Evolutionary conservation across 2,113 vertebrate genomes (phyloP).

Genomic region (Nettapus auritus): DNA sequence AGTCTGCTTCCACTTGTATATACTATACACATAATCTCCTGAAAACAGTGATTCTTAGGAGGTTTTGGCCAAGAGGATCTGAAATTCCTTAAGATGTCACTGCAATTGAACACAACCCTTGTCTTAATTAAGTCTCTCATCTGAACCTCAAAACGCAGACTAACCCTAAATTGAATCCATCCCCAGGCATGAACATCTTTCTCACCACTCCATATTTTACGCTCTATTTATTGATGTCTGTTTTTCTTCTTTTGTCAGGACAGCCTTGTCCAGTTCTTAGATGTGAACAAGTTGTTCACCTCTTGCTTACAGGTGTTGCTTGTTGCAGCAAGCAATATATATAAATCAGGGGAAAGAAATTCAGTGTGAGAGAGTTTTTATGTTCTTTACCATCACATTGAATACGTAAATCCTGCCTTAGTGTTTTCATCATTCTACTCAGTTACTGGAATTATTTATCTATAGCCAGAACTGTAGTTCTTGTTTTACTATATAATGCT

Average conservation of each 20-base stretch:
- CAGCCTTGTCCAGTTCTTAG: not conserved
- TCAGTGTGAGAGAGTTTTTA: not conserved
- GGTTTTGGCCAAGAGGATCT: not conserved
- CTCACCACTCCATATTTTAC: not conserved
- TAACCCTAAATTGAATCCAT: not conserved
- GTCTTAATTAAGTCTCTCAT: not conserved
- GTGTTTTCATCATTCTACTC: slow-evolving; percentile 24
- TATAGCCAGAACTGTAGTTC: not conserved
- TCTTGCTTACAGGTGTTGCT: not conserved
- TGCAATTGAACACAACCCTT: not conserved
- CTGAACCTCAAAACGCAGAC: not conserved
- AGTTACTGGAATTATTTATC: slow-evolving; percentile 23
- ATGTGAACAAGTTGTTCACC: not conserved
- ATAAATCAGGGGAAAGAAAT: not conserved
- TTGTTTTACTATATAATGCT: slow-evolving; percentile 31
- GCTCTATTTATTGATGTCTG: not conserved
- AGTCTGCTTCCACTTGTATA: not conserved
- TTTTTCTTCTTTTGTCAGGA: not conserved
- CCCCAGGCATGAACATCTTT: not conserved
- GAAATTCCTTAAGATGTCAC: not conserved
- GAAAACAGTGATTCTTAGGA: not conserved
- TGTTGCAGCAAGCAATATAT: not conserved
- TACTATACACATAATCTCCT: not conserved
- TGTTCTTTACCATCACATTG: not conserved
- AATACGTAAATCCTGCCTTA: not conserved